Base-by-base conservation (phyloP, 2,888 invertebrate species). In the Branchinecta sandiegonensis region DNA sequence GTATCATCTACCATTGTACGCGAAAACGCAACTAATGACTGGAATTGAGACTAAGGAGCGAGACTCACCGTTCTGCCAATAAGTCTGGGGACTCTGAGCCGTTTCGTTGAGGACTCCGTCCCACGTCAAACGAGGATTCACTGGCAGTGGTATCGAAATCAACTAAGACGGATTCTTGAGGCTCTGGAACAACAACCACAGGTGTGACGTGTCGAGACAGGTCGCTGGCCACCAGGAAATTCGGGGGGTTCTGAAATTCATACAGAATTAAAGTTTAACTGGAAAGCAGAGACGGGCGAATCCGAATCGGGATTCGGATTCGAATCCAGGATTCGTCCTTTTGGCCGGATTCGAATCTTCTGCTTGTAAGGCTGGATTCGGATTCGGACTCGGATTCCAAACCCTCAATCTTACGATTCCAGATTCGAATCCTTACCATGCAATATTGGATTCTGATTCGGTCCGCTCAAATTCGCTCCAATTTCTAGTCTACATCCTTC, bases 151-250 rank as follows among this genome's bases (percentile, higher is more conserved):
- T 79, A 78, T 73, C 79, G 77, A 73, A 71, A 70, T 79, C 78
- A 63, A 78, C 75, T 74, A 68, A 77, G 77, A 23, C 74, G 71
- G 79, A 81, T 72, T 81, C 82, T 71, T 82, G 81, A 73, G 86
- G 84, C 48, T 85, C 87, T 1, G 91, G 89, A 68, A 93, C 84
- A 46, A 87, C 84, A 65, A 93, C 95, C 72, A 94, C 94, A 1
- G 96, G 96, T 2, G 95, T 90, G 68, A 93, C 89, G 76, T 99
- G 97, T 37, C 89, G 89, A 68, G 90, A 87, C 75, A 99, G 85
- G 77, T 96, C 96, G 65, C 94, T 88, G 81, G 92, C 87, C 71
- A 89, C 84, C 72, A 94, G 81, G 80, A 99, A 97, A 79, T 99
- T 97, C 0, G 97, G 99, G 70, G 96, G 93, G 74, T 87, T 86